phyloP scores from a whole-genome alignment of 2,888 invertebrate genomes.

The Lymantria monacha region DNA sequence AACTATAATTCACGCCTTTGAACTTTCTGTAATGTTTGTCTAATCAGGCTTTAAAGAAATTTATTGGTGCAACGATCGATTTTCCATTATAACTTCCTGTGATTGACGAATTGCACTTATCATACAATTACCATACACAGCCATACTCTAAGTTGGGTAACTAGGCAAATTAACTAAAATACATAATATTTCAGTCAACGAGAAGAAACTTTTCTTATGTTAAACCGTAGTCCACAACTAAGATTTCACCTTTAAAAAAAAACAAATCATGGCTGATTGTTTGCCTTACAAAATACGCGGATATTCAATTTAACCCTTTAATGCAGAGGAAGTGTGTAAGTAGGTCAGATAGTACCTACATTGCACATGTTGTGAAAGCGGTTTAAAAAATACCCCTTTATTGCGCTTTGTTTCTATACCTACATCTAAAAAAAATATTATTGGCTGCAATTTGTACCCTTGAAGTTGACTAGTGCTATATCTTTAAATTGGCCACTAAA shows the following conservation, averaged over 20 bases:
- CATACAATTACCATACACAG: too few relatives aligned
- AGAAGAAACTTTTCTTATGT: background rate
- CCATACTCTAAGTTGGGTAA: too few relatives aligned
- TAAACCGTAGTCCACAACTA: constrained; percentile 22
- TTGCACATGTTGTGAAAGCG: constrained; percentile 81
- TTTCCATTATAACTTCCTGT: too few relatives aligned
- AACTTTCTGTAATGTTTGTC: too few relatives aligned
- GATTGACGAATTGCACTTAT: too few relatives aligned
- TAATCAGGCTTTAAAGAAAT: too few relatives aligned
- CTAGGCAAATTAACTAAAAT: too few relatives aligned
- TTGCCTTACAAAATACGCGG: constrained; percentile 57
- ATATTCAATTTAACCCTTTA: constrained; percentile 76
- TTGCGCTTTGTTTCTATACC: constrained; percentile 70
- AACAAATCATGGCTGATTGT: constrained; percentile 48
- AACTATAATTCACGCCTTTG: too few relatives aligned
- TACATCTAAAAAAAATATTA: constrained; percentile 64
- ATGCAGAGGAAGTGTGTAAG: constrained; percentile 76
- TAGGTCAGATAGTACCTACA: constrained; percentile 77
- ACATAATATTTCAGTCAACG: background rate
- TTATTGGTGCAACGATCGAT: too few relatives aligned
- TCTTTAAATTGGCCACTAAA: constrained; percentile 40
- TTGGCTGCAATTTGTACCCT: constrained; percentile 79
- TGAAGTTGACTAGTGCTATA: constrained; percentile 41
- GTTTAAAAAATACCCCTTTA: constrained; percentile 71
- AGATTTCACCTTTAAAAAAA: constrained; percentile 45